These are phyloP conservation scores for Drosophila pallidifrons DNA, from an alignment of 1,140 invertebrate genomes.

Conservation along the genomic window DNA sequence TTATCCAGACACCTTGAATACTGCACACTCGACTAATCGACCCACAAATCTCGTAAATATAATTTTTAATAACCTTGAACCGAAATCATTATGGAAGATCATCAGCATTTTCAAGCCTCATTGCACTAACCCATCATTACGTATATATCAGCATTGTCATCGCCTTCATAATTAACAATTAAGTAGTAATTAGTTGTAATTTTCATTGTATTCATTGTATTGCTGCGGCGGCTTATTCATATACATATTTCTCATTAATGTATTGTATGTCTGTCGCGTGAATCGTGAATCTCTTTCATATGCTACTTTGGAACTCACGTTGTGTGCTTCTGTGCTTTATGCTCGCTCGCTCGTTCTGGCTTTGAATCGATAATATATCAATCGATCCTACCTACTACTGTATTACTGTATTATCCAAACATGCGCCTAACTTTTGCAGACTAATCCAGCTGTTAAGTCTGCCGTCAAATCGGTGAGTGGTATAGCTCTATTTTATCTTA, in stretches of 20 bases:
- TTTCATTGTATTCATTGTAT: conserved; percentile 8
- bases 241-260: conserved; percentile 48
- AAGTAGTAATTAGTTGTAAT: conserved; percentile 26
- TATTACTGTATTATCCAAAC: conserved; percentile 47
- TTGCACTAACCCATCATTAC: conserved; percentile 32
- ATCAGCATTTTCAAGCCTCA: conserved; percentile 54
- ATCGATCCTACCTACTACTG: conserved; percentile 8
- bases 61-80: conserved; percentile 12
- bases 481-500: conserved; percentile 22
- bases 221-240: conserved; percentile 13
- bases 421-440: conserved; percentile 86
- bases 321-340: conserved; percentile 65
- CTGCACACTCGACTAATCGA: conserved; percentile 38
- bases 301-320: conserved; percentile 69
- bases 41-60: conserved; percentile 9
- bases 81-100: conserved; percentile 21
- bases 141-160: conserved; percentile 56
- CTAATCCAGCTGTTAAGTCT: conserved; percentile 92
- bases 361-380: conserved; percentile 25
- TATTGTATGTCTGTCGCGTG: conserved; percentile 51
- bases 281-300: conserved; percentile 67
- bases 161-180: conserved; percentile 50
- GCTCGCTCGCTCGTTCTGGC: conserved; percentile 41
- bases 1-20: not conserved
- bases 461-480: conserved; percentile 92